A percentile compares a stretch with the other conserved stretches of the same genome.
phyloP scores from a whole-genome alignment of 2,113 vertebrate genomes.

The Dasypus novemcinctus region DNA sequence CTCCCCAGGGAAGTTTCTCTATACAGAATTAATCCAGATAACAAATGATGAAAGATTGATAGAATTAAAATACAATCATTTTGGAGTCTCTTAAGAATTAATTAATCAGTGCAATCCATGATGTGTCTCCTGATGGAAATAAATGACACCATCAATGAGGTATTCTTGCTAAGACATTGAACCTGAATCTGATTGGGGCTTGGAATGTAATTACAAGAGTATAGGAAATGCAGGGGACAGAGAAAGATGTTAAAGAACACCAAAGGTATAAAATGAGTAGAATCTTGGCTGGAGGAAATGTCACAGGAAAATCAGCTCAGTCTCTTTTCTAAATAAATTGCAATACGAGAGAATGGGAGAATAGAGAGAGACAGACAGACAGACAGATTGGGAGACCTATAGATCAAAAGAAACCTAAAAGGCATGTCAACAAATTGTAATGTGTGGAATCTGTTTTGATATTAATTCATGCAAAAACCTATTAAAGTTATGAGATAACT shows the following conservation, averaged over 20 bases:
- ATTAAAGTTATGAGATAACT: not conserved
- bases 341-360: not conserved
- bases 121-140: not conserved
- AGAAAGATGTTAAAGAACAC: not conserved
- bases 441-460: not conserved
- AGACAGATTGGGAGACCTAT: not conserved
- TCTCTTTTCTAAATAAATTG: not conserved
- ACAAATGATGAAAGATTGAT: not conserved
- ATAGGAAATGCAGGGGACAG: not conserved
- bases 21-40: not conserved
- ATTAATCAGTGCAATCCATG: not conserved
- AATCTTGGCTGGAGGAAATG: not conserved
- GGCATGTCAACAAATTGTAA: not conserved
- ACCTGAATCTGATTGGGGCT: not conserved
- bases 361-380: not conserved
- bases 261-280: not conserved
- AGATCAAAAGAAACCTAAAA: not conserved
- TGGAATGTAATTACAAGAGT: not conserved
- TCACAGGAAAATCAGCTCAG: not conserved
- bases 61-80: not conserved
- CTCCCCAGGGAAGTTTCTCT: not conserved
- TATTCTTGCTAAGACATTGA: not conserved
- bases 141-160: not conserved
- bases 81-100: not conserved
- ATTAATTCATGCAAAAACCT: not conserved